Conservation (phyloP, 2,888 invertebrate species). For the Hartigia nigra region DNA sequence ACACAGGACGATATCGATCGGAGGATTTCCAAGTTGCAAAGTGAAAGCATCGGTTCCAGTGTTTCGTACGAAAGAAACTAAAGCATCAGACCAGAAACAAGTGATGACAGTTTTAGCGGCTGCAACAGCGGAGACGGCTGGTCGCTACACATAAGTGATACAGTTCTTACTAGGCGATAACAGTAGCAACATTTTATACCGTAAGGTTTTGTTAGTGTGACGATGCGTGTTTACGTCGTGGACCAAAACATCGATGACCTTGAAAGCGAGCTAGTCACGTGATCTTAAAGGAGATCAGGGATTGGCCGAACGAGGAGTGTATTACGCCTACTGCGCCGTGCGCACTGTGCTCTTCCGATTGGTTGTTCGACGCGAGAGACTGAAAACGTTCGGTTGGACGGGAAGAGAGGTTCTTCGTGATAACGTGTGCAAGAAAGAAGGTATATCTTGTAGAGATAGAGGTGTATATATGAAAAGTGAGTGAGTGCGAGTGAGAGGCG, state of each 20-base stretch:
- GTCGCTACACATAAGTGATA: neutral
- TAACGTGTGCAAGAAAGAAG: neutral
- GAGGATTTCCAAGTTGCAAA: conserved; percentile 1
- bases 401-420: neutral
- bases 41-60: neutral
- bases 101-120: neutral
- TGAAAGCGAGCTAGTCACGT: conserved; percentile 56
- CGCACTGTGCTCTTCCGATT: conserved; percentile 22
- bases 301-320: conserved; percentile 38
- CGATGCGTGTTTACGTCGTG: conserved; percentile 48
- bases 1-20: neutral
- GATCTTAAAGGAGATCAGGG: conserved; percentile 35
- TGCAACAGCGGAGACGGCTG: neutral
- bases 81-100: neutral
- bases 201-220: conserved; percentile 3
- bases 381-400: neutral
- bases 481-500: conserved; percentile 17
- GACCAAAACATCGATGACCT: conserved; percentile 65
- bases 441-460: conserved; percentile 12
- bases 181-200: neutral
- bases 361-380: conserved; percentile 19
- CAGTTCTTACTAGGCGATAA: neutral
- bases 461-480: conserved; percentile 13
- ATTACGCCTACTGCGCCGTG: conserved; percentile 41
- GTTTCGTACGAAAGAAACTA: neutral